Percentiles rank a stretch among this genome's conserved stretches.
These are phyloP conservation scores for Neolamprologus sp. DNA, from an alignment of 2,113 vertebrate species.

Conservation along the genomic window DNA sequence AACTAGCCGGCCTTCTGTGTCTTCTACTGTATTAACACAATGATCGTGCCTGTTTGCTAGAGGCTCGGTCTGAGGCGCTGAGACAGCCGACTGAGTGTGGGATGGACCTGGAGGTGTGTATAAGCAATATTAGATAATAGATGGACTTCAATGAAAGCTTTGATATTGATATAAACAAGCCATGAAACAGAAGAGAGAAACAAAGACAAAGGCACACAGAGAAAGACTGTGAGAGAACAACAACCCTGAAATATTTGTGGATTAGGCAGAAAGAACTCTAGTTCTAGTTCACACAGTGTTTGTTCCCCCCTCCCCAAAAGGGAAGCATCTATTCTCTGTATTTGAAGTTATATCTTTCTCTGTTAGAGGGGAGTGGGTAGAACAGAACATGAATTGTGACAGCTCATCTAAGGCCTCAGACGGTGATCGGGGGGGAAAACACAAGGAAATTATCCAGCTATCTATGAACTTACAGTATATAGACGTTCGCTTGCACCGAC, in stretches of 20 bases:
- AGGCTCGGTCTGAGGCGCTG: slow-evolving; percentile 9
- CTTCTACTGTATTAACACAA: slow-evolving; percentile 35
- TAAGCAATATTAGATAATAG: slow-evolving; percentile 27
- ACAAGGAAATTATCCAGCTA: background rate
- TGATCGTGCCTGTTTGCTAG: slow-evolving; percentile 31
- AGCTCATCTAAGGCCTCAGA: background rate
- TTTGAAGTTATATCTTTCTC: slow-evolving; percentile 21
- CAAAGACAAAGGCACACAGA: background rate
- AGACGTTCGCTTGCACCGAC: background rate
- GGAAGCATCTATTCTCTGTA: background rate
- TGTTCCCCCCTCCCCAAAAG: background rate
- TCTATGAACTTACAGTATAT: background rate
- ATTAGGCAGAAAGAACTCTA: background rate
- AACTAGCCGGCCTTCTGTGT: slow-evolving; percentile 35
- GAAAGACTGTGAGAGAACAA: background rate
- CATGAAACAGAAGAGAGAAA: slow-evolving; percentile 3
- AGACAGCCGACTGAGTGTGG: slow-evolving; percentile 31
- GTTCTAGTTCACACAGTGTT: background rate
- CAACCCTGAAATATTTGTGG: background rate
- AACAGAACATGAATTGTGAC: slow-evolving; percentile 1
- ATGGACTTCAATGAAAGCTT: slow-evolving; percentile 41
- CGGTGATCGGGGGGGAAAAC: background rate
- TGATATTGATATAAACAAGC: slow-evolving; percentile 41
- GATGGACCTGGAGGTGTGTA: slow-evolving; percentile 36
- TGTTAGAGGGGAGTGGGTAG: slow-evolving; percentile 1